Conservation (phyloP, 2,888 invertebrate genomes). For the Ectropis crepuscularia region DNA sequence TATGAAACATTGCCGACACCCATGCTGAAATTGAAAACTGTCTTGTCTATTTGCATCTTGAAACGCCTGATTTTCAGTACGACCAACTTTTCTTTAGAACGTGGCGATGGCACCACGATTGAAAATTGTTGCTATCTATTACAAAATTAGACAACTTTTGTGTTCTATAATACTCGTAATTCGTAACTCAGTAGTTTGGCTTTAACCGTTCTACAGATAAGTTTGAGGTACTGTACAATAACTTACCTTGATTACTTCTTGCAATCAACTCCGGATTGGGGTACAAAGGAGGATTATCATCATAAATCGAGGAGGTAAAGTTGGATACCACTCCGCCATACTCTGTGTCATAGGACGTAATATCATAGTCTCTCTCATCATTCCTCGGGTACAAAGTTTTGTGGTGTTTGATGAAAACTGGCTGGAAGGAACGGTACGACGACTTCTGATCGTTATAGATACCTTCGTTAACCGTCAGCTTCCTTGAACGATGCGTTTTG, state of each 20-base stretch:
- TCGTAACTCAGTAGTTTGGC: too few species aligned
- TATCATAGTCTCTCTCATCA: conserved; percentile 75
- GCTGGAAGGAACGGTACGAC: conserved; percentile 73
- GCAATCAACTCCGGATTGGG: conserved; percentile 77
- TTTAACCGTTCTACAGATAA: too few species aligned
- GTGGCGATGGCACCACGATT: too few species aligned
- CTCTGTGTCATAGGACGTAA: conserved; percentile 75
- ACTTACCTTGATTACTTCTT: conserved; percentile 69
- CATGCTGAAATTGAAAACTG: too few species aligned
- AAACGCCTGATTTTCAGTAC: too few species aligned
- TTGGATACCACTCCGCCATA: conserved; percentile 80
- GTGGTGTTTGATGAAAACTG: conserved; percentile 68
- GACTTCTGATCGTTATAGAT: conserved; percentile 67
- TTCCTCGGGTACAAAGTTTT: conserved; percentile 67
- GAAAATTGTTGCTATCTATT: too few species aligned
- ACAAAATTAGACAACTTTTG: too few species aligned
- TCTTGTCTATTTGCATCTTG: too few species aligned
- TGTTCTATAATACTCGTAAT: too few species aligned
- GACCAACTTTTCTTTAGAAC: too few species aligned
- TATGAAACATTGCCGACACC: too few species aligned
- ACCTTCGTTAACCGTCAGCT: conserved; percentile 59
- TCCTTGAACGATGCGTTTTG: conserved; percentile 65
- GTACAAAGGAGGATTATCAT: conserved; percentile 78
- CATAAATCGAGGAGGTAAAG: conserved; percentile 80
- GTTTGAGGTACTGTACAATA: neutral